Conservation (phyloP, 2,113 vertebrate species). For the Eurystomus gularis region DNA sequence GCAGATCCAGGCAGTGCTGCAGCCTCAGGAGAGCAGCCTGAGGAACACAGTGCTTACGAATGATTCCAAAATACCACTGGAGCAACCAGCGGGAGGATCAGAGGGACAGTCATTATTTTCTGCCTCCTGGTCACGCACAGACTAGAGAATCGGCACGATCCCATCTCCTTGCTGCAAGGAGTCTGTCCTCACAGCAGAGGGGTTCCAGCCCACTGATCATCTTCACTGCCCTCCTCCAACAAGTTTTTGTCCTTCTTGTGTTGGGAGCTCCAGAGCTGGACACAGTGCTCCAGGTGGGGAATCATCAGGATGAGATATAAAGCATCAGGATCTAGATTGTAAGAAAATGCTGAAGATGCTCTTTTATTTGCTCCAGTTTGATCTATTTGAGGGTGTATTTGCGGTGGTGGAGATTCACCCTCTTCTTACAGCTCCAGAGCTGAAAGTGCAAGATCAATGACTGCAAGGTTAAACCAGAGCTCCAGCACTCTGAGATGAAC, state of each 20-base stretch:
- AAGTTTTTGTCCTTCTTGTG: too few species aligned
- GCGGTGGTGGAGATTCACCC: accelerated
- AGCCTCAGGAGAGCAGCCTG: background rate
- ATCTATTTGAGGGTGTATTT: background rate
- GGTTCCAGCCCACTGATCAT: too few species aligned
- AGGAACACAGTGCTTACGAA: background rate
- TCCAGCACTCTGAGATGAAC: background rate
- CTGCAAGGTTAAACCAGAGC: background rate
- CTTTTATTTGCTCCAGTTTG: background rate
- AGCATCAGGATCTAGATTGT: background rate
- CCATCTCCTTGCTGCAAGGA: background rate
- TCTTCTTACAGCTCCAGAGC: background rate
- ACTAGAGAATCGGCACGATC: background rate
- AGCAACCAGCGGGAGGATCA: background rate
- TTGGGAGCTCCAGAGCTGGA: too few species aligned
- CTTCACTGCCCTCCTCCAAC: too few species aligned
- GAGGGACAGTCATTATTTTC: background rate
- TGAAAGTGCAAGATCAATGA: background rate
- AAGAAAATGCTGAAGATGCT: background rate
- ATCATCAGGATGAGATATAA: background rate
- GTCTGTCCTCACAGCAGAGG: background rate
- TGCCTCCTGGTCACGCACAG: background rate
- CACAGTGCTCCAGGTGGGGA: too few species aligned
- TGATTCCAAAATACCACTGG: background rate
- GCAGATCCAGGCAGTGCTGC: background rate